Evolutionary conservation across 2,797 vertebrate species (phyloP), one percentile per base, ranked within the genome.

Genomic region (Erethizon dorsatum): DNA sequence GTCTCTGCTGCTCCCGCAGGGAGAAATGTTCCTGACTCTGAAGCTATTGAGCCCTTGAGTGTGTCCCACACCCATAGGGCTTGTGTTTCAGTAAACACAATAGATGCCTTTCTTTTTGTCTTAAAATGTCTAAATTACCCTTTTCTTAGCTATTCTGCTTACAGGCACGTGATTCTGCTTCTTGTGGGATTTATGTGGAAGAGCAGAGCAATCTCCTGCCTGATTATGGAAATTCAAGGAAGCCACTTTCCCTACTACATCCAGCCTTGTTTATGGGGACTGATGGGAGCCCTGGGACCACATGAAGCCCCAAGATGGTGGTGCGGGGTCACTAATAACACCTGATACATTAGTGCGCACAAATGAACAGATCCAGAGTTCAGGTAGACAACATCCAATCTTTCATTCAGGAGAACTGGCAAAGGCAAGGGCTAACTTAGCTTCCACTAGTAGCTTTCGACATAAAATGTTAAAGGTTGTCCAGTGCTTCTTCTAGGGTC

Each of bases 1-100:
- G 15, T 26, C 15, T 91, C 90, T 79, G 15, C 31, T 75, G 20
- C 41, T 77, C 15, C 63, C 57, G 0, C 6, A 65, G 90, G 83
- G 79, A 24, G 90, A 85, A 88, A 13, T 88, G 0, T 24, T 59
- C 17, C 33, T 91, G 26, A 33, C 94, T 79, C 79, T 28, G 80
- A 94, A 84, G n/a, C 37, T 6, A 52, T 15, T 71, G 83, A 85
- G 15, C 77, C 31, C 12, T 86, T 50, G 47, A 57, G 20, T 59
- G 31, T 82, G 24, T 11, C 65, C 22, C 33, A 10, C 18, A 41
- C 57, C 69, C 13, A 69, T 6, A 71, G 33, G 47, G n/a, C 12
- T 95, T 90, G 33, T 67, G 94, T 86, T 45, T 83, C 73, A 88
- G 18, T 37, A 59, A 95, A 61, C 24, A 20, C 14, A 59, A 54